These are phyloP conservation scores for Tetrapedia diversipes DNA, from an alignment of 2,888 invertebrate genomes.

Conservation along the genomic window DNA sequence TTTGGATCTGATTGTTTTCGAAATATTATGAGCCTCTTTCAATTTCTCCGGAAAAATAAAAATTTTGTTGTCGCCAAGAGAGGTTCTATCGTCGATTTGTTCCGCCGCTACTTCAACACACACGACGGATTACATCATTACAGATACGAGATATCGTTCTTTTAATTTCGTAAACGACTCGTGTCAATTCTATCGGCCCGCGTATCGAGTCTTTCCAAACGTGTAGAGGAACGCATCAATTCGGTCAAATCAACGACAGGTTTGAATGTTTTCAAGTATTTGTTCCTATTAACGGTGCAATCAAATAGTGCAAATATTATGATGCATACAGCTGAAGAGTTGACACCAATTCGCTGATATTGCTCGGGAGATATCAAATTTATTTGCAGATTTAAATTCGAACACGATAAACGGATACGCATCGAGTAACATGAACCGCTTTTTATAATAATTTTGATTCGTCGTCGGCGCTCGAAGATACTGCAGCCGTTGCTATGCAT, in stretches of 20 bases:
- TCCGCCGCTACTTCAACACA: too few relatives aligned
- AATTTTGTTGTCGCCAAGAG: too few relatives aligned
- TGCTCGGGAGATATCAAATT: neutral
- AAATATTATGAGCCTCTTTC: too few relatives aligned
- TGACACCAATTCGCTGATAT: neutral
- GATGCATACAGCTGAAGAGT: neutral
- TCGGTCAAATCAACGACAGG: neutral
- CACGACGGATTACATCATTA: too few relatives aligned
- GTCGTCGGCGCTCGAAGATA: neutral
- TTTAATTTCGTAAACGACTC: too few relatives aligned
- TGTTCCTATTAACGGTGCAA: neutral
- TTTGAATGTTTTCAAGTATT: neutral
- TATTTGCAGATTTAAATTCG: neutral
- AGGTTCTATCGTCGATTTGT: too few relatives aligned
- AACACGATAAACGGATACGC: neutral
- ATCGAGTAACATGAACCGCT: neutral
- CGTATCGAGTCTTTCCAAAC: too few relatives aligned
- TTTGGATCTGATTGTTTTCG: too few relatives aligned
- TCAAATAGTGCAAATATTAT: neutral
- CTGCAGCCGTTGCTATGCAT: too few relatives aligned
- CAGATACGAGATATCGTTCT: too few relatives aligned
- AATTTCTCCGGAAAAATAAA: neutral
- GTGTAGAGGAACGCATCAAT: too few relatives aligned
- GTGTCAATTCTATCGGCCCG: too few relatives aligned
- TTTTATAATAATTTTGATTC: neutral